A percentile compares a stretch with the other conserved stretches of the same genome.
Conservation (phyloP, 2,888 invertebrate genomes). For the Pyralis farinalis region DNA sequence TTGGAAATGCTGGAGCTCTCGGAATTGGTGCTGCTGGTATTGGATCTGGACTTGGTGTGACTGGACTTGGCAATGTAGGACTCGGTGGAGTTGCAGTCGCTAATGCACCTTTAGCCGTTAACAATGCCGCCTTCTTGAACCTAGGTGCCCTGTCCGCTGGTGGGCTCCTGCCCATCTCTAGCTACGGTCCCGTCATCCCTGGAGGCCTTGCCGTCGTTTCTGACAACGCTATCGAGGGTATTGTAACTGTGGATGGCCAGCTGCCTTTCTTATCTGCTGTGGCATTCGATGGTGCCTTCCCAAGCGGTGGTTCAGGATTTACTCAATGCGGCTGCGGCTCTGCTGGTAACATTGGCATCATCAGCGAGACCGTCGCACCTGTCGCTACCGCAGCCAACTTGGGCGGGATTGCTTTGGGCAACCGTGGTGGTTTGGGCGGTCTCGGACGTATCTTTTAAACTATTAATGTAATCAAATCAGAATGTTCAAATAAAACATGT, state of each 20-base stretch:
- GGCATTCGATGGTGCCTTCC: constrained; percentile 36
- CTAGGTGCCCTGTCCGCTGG: constrained; percentile 35
- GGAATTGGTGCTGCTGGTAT: neutral
- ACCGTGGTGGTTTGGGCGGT: neutral
- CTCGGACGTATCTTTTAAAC: too few species aligned
- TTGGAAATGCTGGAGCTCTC: neutral
- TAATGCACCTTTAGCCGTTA: constrained; percentile 3
- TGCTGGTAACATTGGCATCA: constrained; percentile 30
- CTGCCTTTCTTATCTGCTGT: constrained; percentile 49
- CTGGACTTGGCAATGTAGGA: neutral
- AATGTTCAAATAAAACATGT: too few species aligned
- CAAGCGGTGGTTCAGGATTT: constrained; percentile 36
- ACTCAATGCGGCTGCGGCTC: constrained; percentile 41
- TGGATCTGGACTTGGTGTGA: neutral
- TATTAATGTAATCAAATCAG: too few species aligned
- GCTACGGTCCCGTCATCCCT: constrained; percentile 37
- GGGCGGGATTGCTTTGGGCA: neutral
- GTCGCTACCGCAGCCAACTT: neutral
- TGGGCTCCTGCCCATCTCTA: constrained; percentile 38
- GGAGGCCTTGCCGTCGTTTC: constrained; percentile 40
- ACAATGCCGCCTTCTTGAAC: constrained; percentile 15
- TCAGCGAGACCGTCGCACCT: neutral
- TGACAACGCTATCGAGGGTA: constrained; percentile 45
- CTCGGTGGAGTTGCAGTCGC: neutral
- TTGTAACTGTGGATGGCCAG: constrained; percentile 37